These are phyloP conservation scores for Istiophorus platypterus DNA, from an alignment of 2,113 vertebrate genomes.

Conservation along the genomic window DNA sequence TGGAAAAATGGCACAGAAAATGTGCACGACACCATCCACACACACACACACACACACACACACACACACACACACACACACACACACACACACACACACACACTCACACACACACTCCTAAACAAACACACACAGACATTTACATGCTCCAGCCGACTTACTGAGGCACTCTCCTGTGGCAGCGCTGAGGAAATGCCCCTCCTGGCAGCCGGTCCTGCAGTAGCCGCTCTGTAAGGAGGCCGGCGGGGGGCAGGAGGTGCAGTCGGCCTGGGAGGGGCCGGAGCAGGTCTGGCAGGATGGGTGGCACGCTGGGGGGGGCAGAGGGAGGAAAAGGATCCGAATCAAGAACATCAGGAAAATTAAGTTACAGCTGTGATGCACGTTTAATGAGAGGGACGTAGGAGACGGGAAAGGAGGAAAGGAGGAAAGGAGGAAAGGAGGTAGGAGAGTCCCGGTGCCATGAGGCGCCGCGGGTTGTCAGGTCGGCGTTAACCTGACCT, in stretches of 20 bases:
- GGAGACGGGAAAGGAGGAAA: background rate
- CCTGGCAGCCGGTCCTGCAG: conserved; percentile 71
- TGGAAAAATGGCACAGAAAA: background rate
- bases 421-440: background rate
- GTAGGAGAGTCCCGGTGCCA: too few relatives aligned
- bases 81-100: conserved; percentile 1
- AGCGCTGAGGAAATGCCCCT: conserved; percentile 61
- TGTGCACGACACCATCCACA: background rate
- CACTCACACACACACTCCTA: background rate
- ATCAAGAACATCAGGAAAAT: background rate
- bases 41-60: background rate
- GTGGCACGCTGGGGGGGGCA: conserved; percentile 67
- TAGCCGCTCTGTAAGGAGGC: conserved; percentile 62
- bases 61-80: conserved; percentile 1
- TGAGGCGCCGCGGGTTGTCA: too few relatives aligned
- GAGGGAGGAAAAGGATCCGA: background rate
- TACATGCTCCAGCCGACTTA: conserved; percentile 54
- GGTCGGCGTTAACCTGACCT: too few relatives aligned
- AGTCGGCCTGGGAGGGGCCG: conserved; percentile 76
- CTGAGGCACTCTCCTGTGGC: conserved; percentile 60
- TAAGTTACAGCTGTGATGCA: background rate
- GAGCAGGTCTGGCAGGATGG: conserved; percentile 73
- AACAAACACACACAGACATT: conserved; percentile 2
- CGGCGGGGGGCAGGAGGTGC: conserved; percentile 63
- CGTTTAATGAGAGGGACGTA: background rate